phyloP scores from a whole-genome alignment of 2,888 invertebrate species.

The Eugnorisma glareosa region DNA sequence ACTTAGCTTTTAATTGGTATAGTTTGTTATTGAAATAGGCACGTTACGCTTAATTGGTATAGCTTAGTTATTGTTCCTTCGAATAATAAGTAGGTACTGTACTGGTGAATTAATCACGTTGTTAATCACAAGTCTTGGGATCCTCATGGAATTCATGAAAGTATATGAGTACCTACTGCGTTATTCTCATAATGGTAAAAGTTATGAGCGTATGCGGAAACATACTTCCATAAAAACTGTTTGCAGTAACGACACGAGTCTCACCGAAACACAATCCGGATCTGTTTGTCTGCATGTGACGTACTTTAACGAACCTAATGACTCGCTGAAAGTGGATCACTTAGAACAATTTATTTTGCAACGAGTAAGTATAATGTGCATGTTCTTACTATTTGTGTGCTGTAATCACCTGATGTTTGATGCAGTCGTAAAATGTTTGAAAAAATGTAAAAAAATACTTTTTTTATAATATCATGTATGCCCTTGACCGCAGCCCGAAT shows the following conservation, averaged over 20 bases:
- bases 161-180: neutral
- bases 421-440: constrained; percentile 1
- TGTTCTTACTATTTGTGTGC: neutral
- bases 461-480: neutral
- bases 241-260: constrained; percentile 3
- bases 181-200: constrained; percentile 7
- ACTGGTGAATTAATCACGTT: too few relatives aligned
- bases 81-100: too few relatives aligned
- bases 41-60: neutral
- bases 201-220: constrained; percentile 16
- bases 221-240: constrained; percentile 3
- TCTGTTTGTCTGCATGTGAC: constrained; percentile 32
- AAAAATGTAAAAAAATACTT: neutral
- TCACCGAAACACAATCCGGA: constrained; percentile 42
- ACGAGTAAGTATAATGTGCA: constrained; percentile 28
- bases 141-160: neutral
- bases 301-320: constrained; percentile 45
- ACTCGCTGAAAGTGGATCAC: constrained; percentile 48
- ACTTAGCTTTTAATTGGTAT: neutral
- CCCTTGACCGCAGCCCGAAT: constrained; percentile 4
- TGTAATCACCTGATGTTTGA: neutral
- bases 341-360: constrained; percentile 48
- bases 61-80: neutral
- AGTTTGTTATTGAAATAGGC: neutral
- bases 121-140: neutral